Percentiles rank a stretch among this genome's conserved stretches.
phyloP scores from a whole-genome alignment of 2,797 vertebrate species.

The Trichosurus vulpecula region DNA sequence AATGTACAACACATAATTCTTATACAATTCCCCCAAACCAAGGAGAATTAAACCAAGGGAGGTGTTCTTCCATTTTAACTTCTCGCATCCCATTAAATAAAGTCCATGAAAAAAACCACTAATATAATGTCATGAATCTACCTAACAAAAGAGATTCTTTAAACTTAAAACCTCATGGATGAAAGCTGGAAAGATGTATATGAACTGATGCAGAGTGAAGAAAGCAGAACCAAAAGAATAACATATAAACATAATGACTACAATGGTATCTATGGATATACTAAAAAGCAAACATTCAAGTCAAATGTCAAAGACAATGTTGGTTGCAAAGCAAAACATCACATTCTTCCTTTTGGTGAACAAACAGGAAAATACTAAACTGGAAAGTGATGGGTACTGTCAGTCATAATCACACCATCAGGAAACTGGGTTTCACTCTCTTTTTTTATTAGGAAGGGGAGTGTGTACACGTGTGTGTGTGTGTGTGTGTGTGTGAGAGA shows the following conservation, averaged over 20 bases:
- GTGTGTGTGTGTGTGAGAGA: no score
- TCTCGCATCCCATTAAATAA: not conserved
- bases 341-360: no score
- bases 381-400: not conserved
- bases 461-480: no score
- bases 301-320: not conserved
- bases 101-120: not conserved
- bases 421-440: not conserved
- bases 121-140: not conserved
- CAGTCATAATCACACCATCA: not conserved
- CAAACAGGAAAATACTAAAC: not conserved
- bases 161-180: not conserved
- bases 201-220: not conserved
- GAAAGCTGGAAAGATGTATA: not conserved
- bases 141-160: not conserved
- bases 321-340: not conserved
- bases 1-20: accelerated
- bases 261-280: not conserved
- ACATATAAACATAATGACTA: not conserved
- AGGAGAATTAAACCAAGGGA: not conserved
- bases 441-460: not conserved
- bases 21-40: not conserved
- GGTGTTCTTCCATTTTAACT: not conserved
- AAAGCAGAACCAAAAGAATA: not conserved
- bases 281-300: not conserved